Base-by-base conservation (phyloP, 2,797 vertebrate species). In the Silurus lanzhouensis region DNA sequence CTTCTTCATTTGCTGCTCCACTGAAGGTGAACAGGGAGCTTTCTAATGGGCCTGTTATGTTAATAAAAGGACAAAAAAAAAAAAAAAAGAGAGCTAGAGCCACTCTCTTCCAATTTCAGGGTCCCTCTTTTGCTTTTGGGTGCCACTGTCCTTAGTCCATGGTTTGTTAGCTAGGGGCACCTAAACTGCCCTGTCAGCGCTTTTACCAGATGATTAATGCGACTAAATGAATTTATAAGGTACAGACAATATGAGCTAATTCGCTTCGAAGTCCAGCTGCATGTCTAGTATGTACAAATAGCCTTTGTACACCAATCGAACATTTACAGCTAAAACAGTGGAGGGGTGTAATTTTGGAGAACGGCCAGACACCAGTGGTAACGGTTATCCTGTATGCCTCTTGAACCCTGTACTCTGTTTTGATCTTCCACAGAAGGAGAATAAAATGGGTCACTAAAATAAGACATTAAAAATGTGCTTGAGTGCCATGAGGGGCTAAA, bases 1-100 rank as follows among this genome's bases (percentile, higher is more conserved):
- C 96, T 96, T 97, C 97, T 99, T 99, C 97, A 99, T 99, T 99
- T 99, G 97, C 97, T 99, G 98, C 98, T 99, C 97, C 97, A 98
- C 91, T 99, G 98, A 98, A 99, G 97, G 97, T 97, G 98, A 99
- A 99, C 98, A 96, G 96, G 95, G 96, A 97, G 96, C 95, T 94
- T 95, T 96, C 97, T 98, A 97, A 99, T 99, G 97, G 97, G 94
- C 94, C 96, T 96, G 96, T 96, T 94, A 95, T 97, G 97, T 98
- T 99, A 98, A 99, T 99, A 99, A 99, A 97, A 97, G 94, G 94
- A 88, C 88, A 52, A 52, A 90, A 90, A 27, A 27, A 27, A 27
- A 52, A 52, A 90, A 90, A 84, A 90, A 90, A 90, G 85, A 89
- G 83, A 58, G 86, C 87, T 87, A 88, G 94, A 95, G 95, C 93